Base-by-base conservation (phyloP, 1,140 invertebrate species). In the Drosophila erecta region DNA sequence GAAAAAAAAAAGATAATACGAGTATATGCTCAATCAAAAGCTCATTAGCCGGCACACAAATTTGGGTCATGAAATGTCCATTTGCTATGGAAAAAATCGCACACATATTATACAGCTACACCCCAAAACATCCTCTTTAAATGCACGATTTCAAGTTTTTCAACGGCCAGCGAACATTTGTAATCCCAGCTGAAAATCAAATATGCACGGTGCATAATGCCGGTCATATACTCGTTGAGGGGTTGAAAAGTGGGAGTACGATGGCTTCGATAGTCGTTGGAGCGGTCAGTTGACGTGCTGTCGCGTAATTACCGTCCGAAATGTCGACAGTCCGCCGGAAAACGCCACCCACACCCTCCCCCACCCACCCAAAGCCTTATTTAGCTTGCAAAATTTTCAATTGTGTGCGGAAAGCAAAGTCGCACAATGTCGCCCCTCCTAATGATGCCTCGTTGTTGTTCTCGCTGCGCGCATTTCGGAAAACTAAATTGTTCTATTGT, bases 401-500 rank as follows among this genome's bases (percentile, higher is more conserved):
- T 84, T 87, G 83, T 76, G 49, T 75, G 33, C 7, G 62, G 55
- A 33, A 60, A 33, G 33, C 22, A 38, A 3, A 43, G 38, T 24
- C 22, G 53, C 40, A 74, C 60, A 73, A 35, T 67, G 62, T 60
- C 40, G 60, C 72, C 60, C 53, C 72, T 33, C 20, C 41, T 70
- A 70, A 70, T 70, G 66, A 70, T 70, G 66, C 24, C 62, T 33
- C 27, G 67, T 70, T 59, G 65, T 61, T 53, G 83, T 14, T 38
- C 11, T 38, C 47, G 66, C 79, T 37, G 62, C 64, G 67, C 71
- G 69, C 85, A 89, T 89, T 89, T 89, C 77, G 72, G 59, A 76
- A 86, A 89, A 84, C 85, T 90, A 89, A 89, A 89, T 89, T 89
- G 79, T 89, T 80, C 84, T 84, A 89, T 89, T 89, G 84, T 89